Conservation (phyloP, 2,888 invertebrate species). For the Lasioglossum marginatum region DNA sequence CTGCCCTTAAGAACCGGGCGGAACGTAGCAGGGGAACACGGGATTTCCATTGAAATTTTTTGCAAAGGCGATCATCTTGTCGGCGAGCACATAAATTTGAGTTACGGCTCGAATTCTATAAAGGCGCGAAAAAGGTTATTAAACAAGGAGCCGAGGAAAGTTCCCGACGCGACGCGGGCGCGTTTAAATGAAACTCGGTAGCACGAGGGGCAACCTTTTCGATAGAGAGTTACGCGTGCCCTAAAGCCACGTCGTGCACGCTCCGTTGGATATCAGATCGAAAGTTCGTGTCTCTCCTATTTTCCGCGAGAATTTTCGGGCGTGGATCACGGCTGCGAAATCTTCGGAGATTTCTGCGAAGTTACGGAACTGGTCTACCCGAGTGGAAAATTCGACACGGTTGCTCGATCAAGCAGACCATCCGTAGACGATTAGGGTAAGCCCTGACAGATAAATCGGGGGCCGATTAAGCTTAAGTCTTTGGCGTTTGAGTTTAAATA, state of each 20-base stretch:
- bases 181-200: conserved; percentile 62
- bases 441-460: conserved; percentile 67
- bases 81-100: neutral
- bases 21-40: neutral
- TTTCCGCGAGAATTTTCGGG: conserved; percentile 73
- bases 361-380: conserved; percentile 60
- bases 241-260: conserved; percentile 61
- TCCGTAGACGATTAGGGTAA: conserved; percentile 73
- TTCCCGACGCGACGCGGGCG: conserved; percentile 38
- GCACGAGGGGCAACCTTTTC: conserved; percentile 31
- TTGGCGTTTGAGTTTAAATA: conserved; percentile 34
- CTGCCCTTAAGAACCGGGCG: neutral
- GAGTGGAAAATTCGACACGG: conserved; percentile 75
- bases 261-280: conserved; percentile 71
- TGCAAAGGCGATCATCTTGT: neutral
- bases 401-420: conserved; percentile 73
- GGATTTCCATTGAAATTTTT: neutral
- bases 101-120: conserved; percentile 12
- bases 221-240: conserved; percentile 56
- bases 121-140: conserved; percentile 2
- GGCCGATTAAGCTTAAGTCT: conserved; percentile 66
- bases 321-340: conserved; percentile 63
- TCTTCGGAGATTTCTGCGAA: conserved; percentile 71
- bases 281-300: conserved; percentile 73
- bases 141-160: conserved; percentile 49